Conservation (phyloP, 1,140 invertebrate species). For the Manduca sexta region DNA sequence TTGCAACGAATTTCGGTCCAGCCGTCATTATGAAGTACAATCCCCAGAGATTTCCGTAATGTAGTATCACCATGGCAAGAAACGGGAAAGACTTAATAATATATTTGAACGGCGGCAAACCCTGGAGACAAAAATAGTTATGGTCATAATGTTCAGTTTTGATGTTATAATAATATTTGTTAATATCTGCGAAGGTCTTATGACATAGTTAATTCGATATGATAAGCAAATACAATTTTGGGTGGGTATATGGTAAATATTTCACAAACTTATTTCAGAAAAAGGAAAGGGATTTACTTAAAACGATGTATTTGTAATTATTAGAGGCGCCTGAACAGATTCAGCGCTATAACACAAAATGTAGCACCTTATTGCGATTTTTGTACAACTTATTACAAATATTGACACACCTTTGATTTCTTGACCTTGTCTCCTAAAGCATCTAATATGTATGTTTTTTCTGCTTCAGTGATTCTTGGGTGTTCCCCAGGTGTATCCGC, state of each 20-base stretch:
- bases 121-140: slow-evolving; percentile 43
- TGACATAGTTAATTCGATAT: too few relatives aligned
- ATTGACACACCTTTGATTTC: slow-evolving; percentile 49
- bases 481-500: slow-evolving; percentile 83
- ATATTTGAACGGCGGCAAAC: slow-evolving; percentile 73
- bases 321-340: background rate
- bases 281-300: background rate
- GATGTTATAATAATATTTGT: background rate
- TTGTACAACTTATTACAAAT: slow-evolving; percentile 13
- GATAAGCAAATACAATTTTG: background rate
- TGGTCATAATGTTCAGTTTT: too few relatives aligned
- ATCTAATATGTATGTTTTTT: slow-evolving; percentile 73
- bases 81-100: slow-evolving; percentile 80
- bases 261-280: too few relatives aligned
- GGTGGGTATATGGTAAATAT: too few relatives aligned
- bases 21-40: slow-evolving; percentile 89
- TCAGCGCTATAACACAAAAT: background rate
- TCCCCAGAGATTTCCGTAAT: slow-evolving; percentile 86
- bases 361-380: slow-evolving; percentile 2
- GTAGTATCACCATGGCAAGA: slow-evolving; percentile 77
- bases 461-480: slow-evolving; percentile 82
- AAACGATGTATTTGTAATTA: background rate
- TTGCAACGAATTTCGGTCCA: slow-evolving; percentile 90
- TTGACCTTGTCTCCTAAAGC: slow-evolving; percentile 59
- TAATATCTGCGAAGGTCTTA: too few relatives aligned